Base-by-base conservation (phyloP, 2,113 vertebrate genomes). In the Oryzias woworae region DNA sequence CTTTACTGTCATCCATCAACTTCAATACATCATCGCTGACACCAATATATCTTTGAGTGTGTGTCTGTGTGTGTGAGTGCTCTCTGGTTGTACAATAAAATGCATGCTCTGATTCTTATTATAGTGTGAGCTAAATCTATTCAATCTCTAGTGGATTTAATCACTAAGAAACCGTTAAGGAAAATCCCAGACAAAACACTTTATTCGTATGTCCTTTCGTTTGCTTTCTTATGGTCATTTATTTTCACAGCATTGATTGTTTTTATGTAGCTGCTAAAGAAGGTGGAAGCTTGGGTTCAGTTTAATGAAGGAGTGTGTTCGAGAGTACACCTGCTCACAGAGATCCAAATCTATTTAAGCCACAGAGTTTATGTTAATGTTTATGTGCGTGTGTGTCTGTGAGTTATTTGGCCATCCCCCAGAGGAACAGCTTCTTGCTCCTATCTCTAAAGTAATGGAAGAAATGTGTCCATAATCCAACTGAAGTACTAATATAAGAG, bases 391-490 rank as follows among this genome's bases (percentile, higher is more conserved):
- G 63, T 58, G 28, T 55, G 61, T 54, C 58, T 45, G 52, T 70
- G 72, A 77, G 74, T 83, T 81, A 85, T 82, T 84, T 82, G 69
- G 68, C 58, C 48, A 55, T 78, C 73, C 87, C 83, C 73, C 45
- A 69, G 69, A 23, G 75, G 79, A 73, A 73, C 62, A 60, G 66
- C 58, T 74, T 80, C 73, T 75, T 86, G 82, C 82, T 86, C 80
- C 76, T 90, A 86, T 91, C 86, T 87, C 83, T 88, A 75, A 92
- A 92, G 94, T 94, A 94, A 92, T 92, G 91, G 93, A 92, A 89
- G 90, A 89, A 90, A 90, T 87, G 84, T 88, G 85, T 88, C 85
- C 88, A 70, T 79, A 93, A 91, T 90, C 73, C 88, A 83, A 79
- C 70, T 71, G 88, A 89, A 92, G 88, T 80, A 87, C 88, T 88